Percentiles rank a stretch among this genome's conserved stretches.
Conservation (phyloP, 2,797 vertebrate species). For the Acanthurus lineatus region DNA sequence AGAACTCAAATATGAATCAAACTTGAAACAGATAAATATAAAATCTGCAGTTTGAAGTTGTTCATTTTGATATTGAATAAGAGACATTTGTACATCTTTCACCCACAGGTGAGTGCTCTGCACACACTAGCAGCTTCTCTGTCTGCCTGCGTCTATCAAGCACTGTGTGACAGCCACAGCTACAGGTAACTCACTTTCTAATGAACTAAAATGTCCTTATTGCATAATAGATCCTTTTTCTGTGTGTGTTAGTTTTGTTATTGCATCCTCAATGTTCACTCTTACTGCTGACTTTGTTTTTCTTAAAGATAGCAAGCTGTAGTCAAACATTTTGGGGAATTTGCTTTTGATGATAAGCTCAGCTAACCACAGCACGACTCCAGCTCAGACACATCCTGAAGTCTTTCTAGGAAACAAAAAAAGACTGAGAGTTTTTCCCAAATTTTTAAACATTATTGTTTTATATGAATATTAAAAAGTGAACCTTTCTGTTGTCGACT, state of each 20-base stretch:
- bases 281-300: background rate
- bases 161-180: conserved; percentile 98
- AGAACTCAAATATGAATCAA: conserved; percentile 35
- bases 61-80: conserved; percentile 24
- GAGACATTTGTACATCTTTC: conserved; percentile 27
- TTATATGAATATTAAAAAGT: too few species aligned
- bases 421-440: too few species aligned
- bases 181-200: conserved; percentile 90
- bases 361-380: background rate
- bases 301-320: too few species aligned
- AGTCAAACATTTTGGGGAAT: background rate
- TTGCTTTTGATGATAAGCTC: background rate
- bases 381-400: background rate
- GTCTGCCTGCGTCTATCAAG: conserved; percentile 98
- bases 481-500: conserved; percentile 26
- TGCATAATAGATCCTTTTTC: background rate
- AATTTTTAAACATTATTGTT: too few species aligned
- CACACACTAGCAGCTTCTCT: conserved; percentile 97
- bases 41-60: background rate
- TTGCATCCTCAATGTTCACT: too few species aligned
- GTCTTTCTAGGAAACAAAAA: background rate
- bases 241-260: background rate
- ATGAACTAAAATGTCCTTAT: too few species aligned
- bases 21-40: background rate
- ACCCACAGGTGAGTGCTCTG: conserved; percentile 91